A percentile compares a stretch with the other conserved stretches of the same genome.
Evolutionary conservation across 2,797 vertebrate species (phyloP).

Genomic region (Heliangelus exortis): DNA sequence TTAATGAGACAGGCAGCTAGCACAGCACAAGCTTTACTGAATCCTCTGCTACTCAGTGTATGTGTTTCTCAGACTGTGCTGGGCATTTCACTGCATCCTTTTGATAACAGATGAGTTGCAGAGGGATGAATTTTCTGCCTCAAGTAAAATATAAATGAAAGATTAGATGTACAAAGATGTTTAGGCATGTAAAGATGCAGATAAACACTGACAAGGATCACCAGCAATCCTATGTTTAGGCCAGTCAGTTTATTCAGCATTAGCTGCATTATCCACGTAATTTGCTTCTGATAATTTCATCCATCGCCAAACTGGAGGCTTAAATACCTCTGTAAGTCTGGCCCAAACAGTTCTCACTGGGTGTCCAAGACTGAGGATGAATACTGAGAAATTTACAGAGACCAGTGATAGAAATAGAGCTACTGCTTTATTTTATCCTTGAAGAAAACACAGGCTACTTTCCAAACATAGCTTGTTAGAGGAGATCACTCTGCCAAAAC

Average conservation of each 20-base stretch:
- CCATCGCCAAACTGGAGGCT: background rate
- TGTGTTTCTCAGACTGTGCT: background rate
- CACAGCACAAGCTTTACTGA: background rate
- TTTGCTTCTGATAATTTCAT: background rate
- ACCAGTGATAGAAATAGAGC: background rate
- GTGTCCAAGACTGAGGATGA: background rate
- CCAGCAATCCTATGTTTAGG: background rate
- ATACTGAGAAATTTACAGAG: background rate
- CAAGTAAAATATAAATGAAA: background rate
- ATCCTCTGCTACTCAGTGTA: background rate
- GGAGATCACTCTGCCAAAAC: background rate
- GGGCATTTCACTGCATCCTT: background rate
- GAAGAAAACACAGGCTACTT: background rate
- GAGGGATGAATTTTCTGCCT: background rate
- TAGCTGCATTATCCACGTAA: background rate
- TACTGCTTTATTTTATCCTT: background rate
- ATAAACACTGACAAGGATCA: background rate
- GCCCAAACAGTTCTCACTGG: background rate
- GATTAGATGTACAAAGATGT: constrained; percentile 1
- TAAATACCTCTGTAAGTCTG: background rate
- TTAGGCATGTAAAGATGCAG: constrained; percentile 12
- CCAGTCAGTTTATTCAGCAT: constrained; percentile 25
- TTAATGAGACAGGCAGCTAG: background rate
- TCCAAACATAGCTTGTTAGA: background rate
- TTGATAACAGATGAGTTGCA: background rate